Conservation (phyloP, 1,140 invertebrate species). For the Musca domestica region DNA sequence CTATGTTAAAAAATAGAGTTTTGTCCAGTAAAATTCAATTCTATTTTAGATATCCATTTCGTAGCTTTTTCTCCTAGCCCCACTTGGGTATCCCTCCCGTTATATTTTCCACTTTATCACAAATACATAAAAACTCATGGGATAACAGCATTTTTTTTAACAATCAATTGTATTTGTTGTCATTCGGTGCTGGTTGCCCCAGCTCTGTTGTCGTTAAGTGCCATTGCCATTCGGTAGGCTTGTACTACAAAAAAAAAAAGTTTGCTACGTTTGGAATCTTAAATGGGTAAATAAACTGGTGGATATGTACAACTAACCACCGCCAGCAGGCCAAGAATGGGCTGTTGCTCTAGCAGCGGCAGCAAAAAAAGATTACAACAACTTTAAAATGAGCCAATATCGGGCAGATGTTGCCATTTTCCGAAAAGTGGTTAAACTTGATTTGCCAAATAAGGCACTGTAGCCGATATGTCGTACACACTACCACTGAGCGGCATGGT, state of each 20-base stretch:
- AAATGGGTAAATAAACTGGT: neutral
- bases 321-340: too few relatives aligned
- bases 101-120: too few relatives aligned
- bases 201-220: too few relatives aligned
- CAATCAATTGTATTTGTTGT: neutral
- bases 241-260: neutral
- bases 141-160: neutral
- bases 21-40: too few relatives aligned
- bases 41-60: too few relatives aligned
- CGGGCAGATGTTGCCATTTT: conserved; percentile 9
- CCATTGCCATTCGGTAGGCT: neutral
- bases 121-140: too few relatives aligned
- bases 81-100: too few relatives aligned
- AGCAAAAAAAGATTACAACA: neutral
- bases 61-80: too few relatives aligned
- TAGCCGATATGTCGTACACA: too few relatives aligned
- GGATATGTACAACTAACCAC: too few relatives aligned
- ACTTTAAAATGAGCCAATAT: conserved; percentile 10
- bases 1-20: too few relatives aligned
- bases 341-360: neutral
- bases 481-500: neutral
- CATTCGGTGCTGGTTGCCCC: too few relatives aligned
- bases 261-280: conserved; percentile 3
- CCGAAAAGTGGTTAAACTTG: conserved; percentile 5
- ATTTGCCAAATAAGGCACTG: neutral